phyloP scores from a whole-genome alignment of 2,113 vertebrate genomes.

The Ctenomys sociabilis region DNA sequence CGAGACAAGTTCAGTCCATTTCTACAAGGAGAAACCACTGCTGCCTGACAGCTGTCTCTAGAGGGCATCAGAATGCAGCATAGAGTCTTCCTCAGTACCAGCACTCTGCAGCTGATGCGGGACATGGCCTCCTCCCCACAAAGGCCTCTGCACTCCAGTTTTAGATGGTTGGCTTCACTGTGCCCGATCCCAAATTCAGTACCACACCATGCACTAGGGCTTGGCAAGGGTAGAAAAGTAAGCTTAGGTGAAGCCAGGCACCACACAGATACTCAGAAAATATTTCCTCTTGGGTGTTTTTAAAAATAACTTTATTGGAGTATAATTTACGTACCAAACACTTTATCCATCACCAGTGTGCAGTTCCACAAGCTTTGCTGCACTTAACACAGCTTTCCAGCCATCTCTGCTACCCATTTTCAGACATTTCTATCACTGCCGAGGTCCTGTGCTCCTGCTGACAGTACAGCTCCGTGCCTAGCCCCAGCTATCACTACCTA shows the following conservation, averaged over 20 bases:
- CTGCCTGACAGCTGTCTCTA: constrained; percentile 45
- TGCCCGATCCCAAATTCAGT: rapidly evolving
- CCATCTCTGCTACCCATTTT: not conserved
- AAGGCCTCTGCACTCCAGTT: not conserved
- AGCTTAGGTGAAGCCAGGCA: not conserved
- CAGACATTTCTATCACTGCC: not conserved
- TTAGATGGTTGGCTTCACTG: not conserved
- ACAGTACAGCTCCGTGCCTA: not conserved
- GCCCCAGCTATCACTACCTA: not conserved
- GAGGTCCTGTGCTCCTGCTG: not conserved
- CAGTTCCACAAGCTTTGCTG: not conserved
- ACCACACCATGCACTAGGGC: not conserved
- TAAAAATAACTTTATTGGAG: not conserved
- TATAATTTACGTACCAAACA: not conserved
- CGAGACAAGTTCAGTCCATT: not conserved
- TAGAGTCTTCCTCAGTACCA: rapidly evolving
- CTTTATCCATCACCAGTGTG: not conserved
- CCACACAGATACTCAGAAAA: not conserved
- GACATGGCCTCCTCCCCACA: not conserved
- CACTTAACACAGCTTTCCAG: not conserved
- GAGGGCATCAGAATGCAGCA: constrained; percentile 68
- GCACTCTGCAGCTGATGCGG: not conserved
- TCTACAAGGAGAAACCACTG: not conserved
- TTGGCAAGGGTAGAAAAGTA: not conserved
- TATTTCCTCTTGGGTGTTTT: not conserved